Evolutionary conservation across 2,113 vertebrate genomes (phyloP), one percentile per base, ranked within the genome.

Genomic region (Amphiprion ocellaris): DNA sequence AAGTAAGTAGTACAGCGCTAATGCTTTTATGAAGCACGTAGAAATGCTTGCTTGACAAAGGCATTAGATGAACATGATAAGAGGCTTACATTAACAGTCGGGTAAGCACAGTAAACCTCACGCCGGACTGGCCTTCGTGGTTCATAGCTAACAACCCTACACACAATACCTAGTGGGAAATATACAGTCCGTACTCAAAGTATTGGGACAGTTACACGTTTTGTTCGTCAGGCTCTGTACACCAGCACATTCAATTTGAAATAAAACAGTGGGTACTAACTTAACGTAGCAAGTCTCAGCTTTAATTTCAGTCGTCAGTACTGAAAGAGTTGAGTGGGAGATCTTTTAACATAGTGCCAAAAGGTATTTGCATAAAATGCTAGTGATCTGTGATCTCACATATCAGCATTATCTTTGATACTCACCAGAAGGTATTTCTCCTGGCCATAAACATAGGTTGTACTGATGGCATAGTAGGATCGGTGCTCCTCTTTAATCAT

Each of bases 401-500:
- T 12, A 41, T 9, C 21, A 50, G 26, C 30, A 10, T 8, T 4
- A 5, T 75, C 0, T 60, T 10, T 14, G 23, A 78, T 58, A 89
- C 97, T 97, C 95, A 99, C 98, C 92, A 99, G 93, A 71, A 99
- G 95, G 77, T 99, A 99, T 86, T 99, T 99, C 90, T 99, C 98
- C 86, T 99, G 98, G 69, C 97, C 98, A 1, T 99, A 99, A 2
- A 99, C 97, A 85, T 97, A 98, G 37, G 97, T 95, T 6, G 97
- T 97, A 86, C 96, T 98, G 89, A 99, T 97, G 23, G 97, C 97
- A 54, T 99, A 99, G 86, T 95, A 97, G 1, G 98, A 99, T 86
- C 94, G 95, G 92, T 99, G 97, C 68, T 99, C 97, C 74, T 97
- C 96, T 71, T 90, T 94, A 50, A 98, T 96, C 69, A 85, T 74